Conservation (phyloP, 2,113 vertebrate species). For the Dascyllus trimaculatus region DNA sequence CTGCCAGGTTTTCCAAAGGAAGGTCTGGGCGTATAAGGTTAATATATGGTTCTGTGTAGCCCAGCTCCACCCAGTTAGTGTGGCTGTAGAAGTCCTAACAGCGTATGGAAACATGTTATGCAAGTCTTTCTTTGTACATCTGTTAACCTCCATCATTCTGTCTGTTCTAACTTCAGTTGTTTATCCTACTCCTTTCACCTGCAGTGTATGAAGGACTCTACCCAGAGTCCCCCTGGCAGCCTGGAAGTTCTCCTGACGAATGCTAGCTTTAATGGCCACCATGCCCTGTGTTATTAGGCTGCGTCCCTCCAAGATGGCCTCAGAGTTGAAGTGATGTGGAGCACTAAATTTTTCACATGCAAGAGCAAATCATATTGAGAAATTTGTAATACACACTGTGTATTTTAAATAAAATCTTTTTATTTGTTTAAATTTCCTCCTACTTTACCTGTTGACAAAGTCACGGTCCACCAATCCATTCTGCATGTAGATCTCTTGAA, state of each 20-base stretch:
- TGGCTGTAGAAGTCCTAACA: constrained; percentile 85
- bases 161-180: background rate
- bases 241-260: constrained; percentile 72
- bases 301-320: constrained; percentile 76
- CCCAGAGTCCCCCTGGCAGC: constrained; percentile 81
- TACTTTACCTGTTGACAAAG: constrained; percentile 75
- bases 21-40: constrained; percentile 76
- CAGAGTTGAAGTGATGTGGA: constrained; percentile 82
- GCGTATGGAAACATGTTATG: background rate
- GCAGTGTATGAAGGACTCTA: constrained; percentile 79
- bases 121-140: fast-evolving
- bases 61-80: constrained; percentile 85
- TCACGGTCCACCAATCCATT: constrained; percentile 77
- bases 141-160: background rate
- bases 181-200: constrained; percentile 63
- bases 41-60: constrained; percentile 66
- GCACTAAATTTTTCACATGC: constrained; percentile 39
- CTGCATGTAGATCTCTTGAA: constrained; percentile 80
- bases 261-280: constrained; percentile 71
- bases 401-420: background rate
- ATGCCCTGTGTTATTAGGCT: constrained; percentile 69
- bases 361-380: constrained; percentile 33
- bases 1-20: constrained; percentile 80
- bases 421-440: background rate
- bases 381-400: background rate